A percentile compares a stretch with the other conserved stretches of the same genome.
These are phyloP conservation scores for Drosophila willistoni DNA, from an alignment of 1,140 invertebrate genomes.

Conservation along the genomic window DNA sequence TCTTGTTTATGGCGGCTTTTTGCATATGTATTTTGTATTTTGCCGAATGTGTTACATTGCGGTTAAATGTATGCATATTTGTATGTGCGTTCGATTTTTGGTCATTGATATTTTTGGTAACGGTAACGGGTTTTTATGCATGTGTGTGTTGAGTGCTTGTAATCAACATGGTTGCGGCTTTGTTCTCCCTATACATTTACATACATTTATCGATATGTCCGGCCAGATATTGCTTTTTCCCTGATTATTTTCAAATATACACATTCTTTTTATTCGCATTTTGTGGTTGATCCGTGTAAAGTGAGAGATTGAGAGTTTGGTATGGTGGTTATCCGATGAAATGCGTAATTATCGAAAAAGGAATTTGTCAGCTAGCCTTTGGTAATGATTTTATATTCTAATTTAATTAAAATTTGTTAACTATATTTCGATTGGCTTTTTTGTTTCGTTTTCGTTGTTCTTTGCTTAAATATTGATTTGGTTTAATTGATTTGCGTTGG, in stretches of 20 bases:
- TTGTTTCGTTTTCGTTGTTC: neutral
- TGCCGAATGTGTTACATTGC: slow-evolving; percentile 75
- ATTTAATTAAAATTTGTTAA: slow-evolving; percentile 47
- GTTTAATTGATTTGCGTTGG: neutral
- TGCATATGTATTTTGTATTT: slow-evolving; percentile 38
- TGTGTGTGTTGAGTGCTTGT: slow-evolving; percentile 55
- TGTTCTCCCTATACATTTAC: neutral
- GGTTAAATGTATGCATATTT: slow-evolving; percentile 42
- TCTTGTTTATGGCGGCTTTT: slow-evolving; percentile 61
- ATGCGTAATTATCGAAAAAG: slow-evolving; percentile 32
- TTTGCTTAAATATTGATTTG: neutral
- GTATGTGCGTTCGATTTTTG: slow-evolving; percentile 63
- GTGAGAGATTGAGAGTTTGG: too few relatives aligned
- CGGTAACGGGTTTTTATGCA: slow-evolving; percentile 26
- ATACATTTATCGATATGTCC: neutral
- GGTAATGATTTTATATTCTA: slow-evolving; percentile 45
- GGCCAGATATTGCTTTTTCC: slow-evolving; percentile 55
- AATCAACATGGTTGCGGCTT: slow-evolving; percentile 76
- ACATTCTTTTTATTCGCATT: slow-evolving; percentile 22
- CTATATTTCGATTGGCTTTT: neutral
- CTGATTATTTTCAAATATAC: slow-evolving; percentile 63
- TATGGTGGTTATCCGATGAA: neutral
- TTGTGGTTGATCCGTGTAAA: neutral
- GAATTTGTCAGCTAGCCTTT: slow-evolving; percentile 46
- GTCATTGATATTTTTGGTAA: slow-evolving; percentile 64